These are phyloP conservation scores for cat (Felis catus) DNA, from an alignment of 2,113 vertebrate species.

Conservation along the genomic window F.catus_Fca126_mat1.0 CM031415.1:85840001-85840500, in stretches of 20 bases:
- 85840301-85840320: conserved; percentile 31
- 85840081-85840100: background rate
- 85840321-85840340: background rate
- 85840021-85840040: background rate
- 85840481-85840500: background rate
- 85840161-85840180: background rate
- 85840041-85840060: background rate
- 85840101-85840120: background rate
- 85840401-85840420: background rate
- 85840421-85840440: background rate
- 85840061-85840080: background rate
- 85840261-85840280: background rate
- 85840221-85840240: background rate
- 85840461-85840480: background rate
- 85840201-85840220: background rate
- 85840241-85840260: conserved; percentile 9
- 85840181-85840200: background rate
- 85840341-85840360: background rate
- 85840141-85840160: background rate
- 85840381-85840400: background rate
- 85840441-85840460: background rate
- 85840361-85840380: background rate
- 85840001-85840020: background rate
- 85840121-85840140: background rate
- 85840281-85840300: background rate